Evolutionary conservation across 2,797 vertebrate genomes (phyloP).

Genomic region (Neostethus bicornis): DNA sequence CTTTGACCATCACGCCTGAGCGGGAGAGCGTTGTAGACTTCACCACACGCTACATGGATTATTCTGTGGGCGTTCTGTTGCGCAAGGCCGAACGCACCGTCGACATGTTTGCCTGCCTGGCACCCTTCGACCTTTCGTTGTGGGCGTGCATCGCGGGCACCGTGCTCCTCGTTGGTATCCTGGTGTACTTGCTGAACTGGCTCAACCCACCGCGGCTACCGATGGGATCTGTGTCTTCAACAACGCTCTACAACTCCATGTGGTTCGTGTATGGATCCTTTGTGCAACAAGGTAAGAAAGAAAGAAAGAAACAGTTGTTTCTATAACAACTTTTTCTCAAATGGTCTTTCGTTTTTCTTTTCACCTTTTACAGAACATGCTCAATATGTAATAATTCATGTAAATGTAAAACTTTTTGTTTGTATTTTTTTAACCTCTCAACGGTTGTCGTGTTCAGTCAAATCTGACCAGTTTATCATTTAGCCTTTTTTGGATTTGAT

Average conservation of each 20-base stretch:
- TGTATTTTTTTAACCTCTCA: too few species aligned
- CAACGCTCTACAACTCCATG: conserved; percentile 98
- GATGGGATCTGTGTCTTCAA: conserved; percentile 96
- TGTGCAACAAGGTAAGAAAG: conserved; percentile 94
- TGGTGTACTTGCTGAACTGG: conserved; percentile 98
- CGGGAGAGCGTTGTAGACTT: conserved; percentile 98
- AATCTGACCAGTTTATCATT: too few species aligned
- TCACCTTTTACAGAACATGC: too few species aligned
- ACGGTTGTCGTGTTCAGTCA: too few species aligned
- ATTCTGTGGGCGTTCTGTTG: conserved; percentile 95
- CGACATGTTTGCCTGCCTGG: conserved; percentile 98
- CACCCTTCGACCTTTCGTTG: conserved; percentile 94
- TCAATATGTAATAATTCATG: too few species aligned
- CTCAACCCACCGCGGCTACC: conserved; percentile 95
- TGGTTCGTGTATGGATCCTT: conserved; percentile 99
- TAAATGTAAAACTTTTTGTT: too few species aligned
- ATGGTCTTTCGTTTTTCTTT: too few species aligned
- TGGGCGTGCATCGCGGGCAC: conserved; percentile 99
- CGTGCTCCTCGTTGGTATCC: conserved; percentile 91
- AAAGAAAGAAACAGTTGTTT: too few species aligned
- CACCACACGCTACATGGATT: conserved; percentile 98
- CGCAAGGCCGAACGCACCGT: conserved; percentile 95
- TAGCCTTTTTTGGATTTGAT: too few species aligned
- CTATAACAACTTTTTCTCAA: too few species aligned
- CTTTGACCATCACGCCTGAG: conserved; percentile 97